Base-by-base conservation (phyloP, 2,113 vertebrate genomes). In the Rhagologus leucostigma region DNA sequence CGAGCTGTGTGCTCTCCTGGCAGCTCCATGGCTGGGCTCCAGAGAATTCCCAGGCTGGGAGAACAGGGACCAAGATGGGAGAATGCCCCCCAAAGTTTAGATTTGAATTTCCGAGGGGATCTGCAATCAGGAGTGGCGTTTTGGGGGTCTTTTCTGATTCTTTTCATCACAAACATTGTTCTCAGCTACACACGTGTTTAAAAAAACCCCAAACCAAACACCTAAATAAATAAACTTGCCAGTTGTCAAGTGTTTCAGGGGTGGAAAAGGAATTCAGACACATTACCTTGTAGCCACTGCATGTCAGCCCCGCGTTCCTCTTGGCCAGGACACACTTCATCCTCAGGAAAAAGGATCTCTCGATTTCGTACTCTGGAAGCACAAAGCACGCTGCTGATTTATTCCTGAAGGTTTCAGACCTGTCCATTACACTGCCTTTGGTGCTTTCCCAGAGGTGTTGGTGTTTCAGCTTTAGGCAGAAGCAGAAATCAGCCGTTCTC, bases 281-380 rank as follows among this genome's bases (percentile, higher is more conserved):
- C 57, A 29, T 46, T 97, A 99, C 99, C 99, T 99, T 99, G 92
- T 99, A 99, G n/a, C 99, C 99, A 19, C 99, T 99, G 96, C 99
- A 99, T 0, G 99, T 99, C 76, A 99, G 93, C 47, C 99, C 99
- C 16, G 99, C 99, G 5, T 99, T 99, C 77, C 99, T 97, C 92
- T 99, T 99, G 33, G 99, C 99, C 71, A 99, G 97, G 76, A 99
- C 99, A 82, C 99, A 99, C 90, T 99, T 99, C 99, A 99, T 99
- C 59, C 99, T 98, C 86, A 99, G 98, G 92, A 99, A 99, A 96
- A 99, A 99, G 2, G 99, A 99, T 81, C 99, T 98, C 94, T 99
- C 99, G 5, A 99, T 97, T 97, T 99, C 99, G 7, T 98, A 99
- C 80, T 99, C 99, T 99, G 98, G 50, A 97, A 98, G 74, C 80